Evolutionary conservation across 2,888 invertebrate genomes (phyloP).

Genomic region (Cataglyphis altisquamis): DNA sequence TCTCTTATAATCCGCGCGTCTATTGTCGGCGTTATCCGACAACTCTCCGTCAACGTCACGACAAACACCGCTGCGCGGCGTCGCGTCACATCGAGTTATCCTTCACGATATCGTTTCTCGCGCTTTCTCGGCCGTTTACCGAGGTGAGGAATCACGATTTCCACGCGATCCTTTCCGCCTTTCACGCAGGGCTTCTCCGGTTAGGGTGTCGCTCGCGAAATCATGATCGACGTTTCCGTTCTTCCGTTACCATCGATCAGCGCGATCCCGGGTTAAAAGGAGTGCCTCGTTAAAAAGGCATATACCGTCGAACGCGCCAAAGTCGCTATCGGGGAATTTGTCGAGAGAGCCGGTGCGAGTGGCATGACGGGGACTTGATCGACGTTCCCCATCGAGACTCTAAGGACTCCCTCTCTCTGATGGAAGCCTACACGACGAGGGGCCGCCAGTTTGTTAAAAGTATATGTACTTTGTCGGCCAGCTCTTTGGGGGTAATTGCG

Average conservation of each 20-base stretch:
- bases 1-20: constrained; percentile 4
- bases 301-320: constrained; percentile 46
- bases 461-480: constrained; percentile 6
- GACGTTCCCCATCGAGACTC: constrained; percentile 40
- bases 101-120: constrained; percentile 21
- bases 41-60: constrained; percentile 37
- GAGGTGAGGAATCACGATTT: constrained; percentile 37
- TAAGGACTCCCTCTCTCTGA: not conserved
- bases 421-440: not conserved
- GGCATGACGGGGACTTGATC: constrained; percentile 46
- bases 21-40: constrained; percentile 1
- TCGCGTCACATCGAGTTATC: constrained; percentile 43
- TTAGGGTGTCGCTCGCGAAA: constrained; percentile 30
- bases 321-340: constrained; percentile 51
- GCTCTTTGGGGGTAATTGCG: constrained; percentile 28
- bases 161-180: constrained; percentile 30
- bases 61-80: constrained; percentile 1
- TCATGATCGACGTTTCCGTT: constrained; percentile 51
- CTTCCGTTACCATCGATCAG: constrained; percentile 38
- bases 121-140: constrained; percentile 18
- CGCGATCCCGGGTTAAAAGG: constrained; percentile 44
- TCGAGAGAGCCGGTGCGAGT: constrained; percentile 26
- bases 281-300: constrained; percentile 57
- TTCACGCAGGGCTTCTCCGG: not conserved
- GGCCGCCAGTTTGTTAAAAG: constrained; percentile 49